These are phyloP conservation scores for Acyrthosiphon pisum DNA, from an alignment of 1,140 invertebrate genomes.

Conservation along the genomic window DNA sequence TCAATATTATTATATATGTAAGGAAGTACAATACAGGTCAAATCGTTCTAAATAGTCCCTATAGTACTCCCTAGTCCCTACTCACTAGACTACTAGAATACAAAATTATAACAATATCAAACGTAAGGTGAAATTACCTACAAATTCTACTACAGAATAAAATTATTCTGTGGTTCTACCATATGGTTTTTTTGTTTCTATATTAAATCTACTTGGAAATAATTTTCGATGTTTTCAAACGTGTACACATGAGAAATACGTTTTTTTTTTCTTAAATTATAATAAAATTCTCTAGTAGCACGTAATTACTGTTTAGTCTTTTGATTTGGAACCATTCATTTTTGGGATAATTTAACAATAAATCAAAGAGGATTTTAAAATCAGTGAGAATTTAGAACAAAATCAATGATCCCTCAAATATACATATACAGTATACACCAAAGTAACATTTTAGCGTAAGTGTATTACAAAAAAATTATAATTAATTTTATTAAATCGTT, in stretches of 20 bases:
- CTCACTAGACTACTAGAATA: background rate
- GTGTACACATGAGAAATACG: background rate
- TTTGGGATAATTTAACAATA: background rate
- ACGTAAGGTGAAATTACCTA: background rate
- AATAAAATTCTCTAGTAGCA: background rate
- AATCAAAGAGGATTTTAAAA: background rate
- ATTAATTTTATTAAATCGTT: background rate
- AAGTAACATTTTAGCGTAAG: background rate
- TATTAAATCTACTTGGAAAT: background rate
- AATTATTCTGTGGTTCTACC: too few species aligned
- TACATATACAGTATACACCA: too few species aligned
- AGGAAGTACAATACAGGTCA: background rate
- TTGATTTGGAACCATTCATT: background rate
- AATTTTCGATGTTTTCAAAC: background rate
- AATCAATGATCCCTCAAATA: background rate
- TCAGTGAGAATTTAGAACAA: background rate
- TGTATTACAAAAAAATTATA: background rate
- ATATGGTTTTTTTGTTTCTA: background rate
- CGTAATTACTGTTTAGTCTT: background rate
- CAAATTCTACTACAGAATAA: too few species aligned
- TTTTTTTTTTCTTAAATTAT: background rate
- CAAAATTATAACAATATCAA: background rate
- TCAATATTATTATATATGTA: too few species aligned
- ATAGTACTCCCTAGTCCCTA: background rate
- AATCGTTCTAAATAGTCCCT: background rate